These are phyloP conservation scores for Lipophrys pholis DNA, from an alignment of 2,113 vertebrate species.

Conservation along the genomic window DNA sequence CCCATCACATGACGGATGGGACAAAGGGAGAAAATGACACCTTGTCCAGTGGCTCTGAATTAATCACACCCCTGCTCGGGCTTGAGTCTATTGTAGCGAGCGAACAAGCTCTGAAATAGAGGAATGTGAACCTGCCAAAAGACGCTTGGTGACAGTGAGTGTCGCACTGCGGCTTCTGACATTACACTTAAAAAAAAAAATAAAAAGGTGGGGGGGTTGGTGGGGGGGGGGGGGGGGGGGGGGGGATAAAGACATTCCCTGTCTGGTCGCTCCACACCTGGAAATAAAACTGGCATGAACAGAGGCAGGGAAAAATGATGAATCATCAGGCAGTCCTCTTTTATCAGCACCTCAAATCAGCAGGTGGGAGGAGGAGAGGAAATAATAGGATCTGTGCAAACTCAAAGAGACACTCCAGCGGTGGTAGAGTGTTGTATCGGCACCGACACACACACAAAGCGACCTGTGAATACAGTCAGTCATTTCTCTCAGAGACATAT, in stretches of 20 bases:
- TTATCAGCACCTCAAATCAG: conserved; percentile 53
- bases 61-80: conserved; percentile 41
- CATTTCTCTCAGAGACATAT: conserved; percentile 5
- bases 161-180: conserved; percentile 55
- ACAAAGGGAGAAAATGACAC: conserved; percentile 30
- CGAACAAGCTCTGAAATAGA: conserved; percentile 12
- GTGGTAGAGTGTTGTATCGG: not conserved
- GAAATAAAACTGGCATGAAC: conserved; percentile 21
- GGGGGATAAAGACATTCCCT: conserved; percentile 43
- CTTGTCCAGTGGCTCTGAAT: conserved; percentile 26
- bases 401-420: not conserved
- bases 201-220: too few relatives aligned
- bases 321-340: conserved; percentile 38
- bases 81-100: conserved; percentile 32
- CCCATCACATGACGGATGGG: conserved; percentile 42
- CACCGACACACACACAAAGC: not conserved
- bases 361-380: conserved; percentile 55
- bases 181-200: conserved; percentile 5
- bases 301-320: conserved; percentile 28
- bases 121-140: conserved; percentile 9
- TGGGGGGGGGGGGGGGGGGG: too few relatives aligned
- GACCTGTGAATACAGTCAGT: not conserved
- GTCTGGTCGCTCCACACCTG: conserved; percentile 26
- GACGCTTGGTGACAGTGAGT: conserved; percentile 31
- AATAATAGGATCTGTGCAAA: conserved; percentile 40